Evolutionary conservation across 2,113 vertebrate species (phyloP).

Genomic region (Spilogale gracilis): DNA sequence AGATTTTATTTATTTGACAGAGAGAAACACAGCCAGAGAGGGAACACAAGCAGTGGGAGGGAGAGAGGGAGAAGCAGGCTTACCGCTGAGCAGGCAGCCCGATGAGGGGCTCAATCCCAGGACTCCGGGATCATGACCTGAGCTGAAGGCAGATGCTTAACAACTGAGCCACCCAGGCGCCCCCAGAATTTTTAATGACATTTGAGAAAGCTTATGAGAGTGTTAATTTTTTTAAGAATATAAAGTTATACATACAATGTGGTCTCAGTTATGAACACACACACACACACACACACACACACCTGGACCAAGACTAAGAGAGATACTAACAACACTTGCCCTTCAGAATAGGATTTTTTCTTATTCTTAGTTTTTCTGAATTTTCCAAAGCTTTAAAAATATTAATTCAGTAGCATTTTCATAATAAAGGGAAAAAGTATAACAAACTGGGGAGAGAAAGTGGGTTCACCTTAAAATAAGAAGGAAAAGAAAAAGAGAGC

Average conservation of each 20-base stretch:
- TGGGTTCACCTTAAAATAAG: slow-evolving; percentile 46
- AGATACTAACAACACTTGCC: neutral
- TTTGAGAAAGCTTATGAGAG: neutral
- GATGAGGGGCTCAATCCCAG: too few relatives aligned
- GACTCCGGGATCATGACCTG: too few relatives aligned
- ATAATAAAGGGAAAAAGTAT: slow-evolving; percentile 31
- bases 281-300: neutral
- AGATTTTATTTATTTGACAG: too few relatives aligned
- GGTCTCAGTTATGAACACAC: neutral
- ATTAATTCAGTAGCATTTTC: slow-evolving; percentile 2
- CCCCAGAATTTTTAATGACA: neutral
- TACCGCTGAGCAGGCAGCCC: too few relatives aligned
- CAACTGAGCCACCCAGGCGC: too few relatives aligned
- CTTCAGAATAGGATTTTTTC: neutral
- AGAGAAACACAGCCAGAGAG: too few relatives aligned
- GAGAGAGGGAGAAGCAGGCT: too few relatives aligned
- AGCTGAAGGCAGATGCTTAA: too few relatives aligned
- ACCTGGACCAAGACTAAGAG: neutral
- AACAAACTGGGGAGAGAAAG: neutral
- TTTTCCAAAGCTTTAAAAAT: slow-evolving; percentile 56
- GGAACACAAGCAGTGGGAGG: too few relatives aligned
- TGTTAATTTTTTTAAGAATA: slow-evolving; percentile 30
- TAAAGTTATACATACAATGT: neutral
- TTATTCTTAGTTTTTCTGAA: slow-evolving; percentile 41
- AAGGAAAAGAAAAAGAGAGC: neutral